Evolutionary conservation across 2,797 vertebrate species (phyloP), one percentile per base, ranked within the genome.

Genomic region (Ficedula albicollis): DNA sequence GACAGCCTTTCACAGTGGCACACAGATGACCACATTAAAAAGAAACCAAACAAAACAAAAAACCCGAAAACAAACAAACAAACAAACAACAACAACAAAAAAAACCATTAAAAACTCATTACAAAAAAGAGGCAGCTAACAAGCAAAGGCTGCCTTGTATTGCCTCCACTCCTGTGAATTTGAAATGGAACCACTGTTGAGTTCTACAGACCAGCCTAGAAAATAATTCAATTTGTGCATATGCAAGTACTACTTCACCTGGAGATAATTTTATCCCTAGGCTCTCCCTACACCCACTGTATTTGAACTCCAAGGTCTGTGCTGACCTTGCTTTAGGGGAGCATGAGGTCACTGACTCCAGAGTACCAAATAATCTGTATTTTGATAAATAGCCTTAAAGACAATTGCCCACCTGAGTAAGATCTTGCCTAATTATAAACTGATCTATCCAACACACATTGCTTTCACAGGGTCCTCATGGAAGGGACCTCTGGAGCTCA

Each of bases 381-480:
- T 82, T 39, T 22, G 32, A 23, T n/a, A 76, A 11, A 26, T 23
- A 48, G 62, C 59, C n/a, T 29, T 36, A 72, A 59, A 89, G 43
- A 58, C 51, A 29, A 9, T 29, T 83, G 59, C 32, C 9, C 60
- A 67, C 25, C 29, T 60, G 32, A 29, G 8, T 38, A 26, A 41
- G 22, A 75, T 38, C 43, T 67, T 76, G 44, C 7, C 52, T 82
- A 73, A 54, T 67, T 63, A 66, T 63, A 66, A 92, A 89, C 23
- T 74, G 12, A 77, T 36, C 39, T 68, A 56, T 1, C 3, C 34
- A 77, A 59, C 8, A 26, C 18, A 38, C 0, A 0, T 13, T 48
- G 25, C 39, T 76, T 84, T 83, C 51, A 44, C 38, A 58, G 51
- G 70, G 34, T 59, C 25, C 39, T 34, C 23, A 64, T 0, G 0